Conservation (phyloP, 2,797 vertebrate species). For the Peromyscus melanophrys region DNA sequence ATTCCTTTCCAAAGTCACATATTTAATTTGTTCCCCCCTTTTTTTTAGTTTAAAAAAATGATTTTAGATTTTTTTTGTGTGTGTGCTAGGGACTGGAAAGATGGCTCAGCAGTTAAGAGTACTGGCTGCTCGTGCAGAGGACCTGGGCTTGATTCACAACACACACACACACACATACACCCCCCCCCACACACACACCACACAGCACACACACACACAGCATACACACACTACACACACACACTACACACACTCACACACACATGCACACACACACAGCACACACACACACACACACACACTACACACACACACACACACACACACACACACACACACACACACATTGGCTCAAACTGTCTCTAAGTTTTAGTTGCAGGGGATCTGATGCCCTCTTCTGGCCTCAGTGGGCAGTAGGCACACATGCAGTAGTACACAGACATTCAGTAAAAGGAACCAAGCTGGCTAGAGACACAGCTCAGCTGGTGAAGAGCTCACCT, state of each 20-base stretch:
- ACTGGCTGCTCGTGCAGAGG: background rate
- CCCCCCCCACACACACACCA: no score
- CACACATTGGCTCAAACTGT: background rate
- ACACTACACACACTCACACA: background rate
- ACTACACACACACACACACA: background rate
- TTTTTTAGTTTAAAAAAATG: slow-evolving; percentile 52
- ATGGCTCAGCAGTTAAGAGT: background rate
- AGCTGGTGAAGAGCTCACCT: no score
- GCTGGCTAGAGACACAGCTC: background rate
- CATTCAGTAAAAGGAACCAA: background rate
- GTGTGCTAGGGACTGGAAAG: background rate
- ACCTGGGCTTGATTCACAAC: background rate
- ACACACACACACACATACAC: background rate
- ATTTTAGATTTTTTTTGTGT: slow-evolving; percentile 54
- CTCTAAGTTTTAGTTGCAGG: background rate
- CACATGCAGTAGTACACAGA: background rate
- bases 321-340: background rate
- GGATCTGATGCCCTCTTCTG: background rate
- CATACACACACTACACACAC: background rate
- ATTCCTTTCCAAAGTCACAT: background rate
- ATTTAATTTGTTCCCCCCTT: background rate
- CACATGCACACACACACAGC: background rate
- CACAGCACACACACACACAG: no score
- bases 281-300: background rate
- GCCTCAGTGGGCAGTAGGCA: background rate